A percentile compares a stretch with the other conserved stretches of the same genome.
Conservation (phyloP, 2,888 invertebrate genomes). For the Serrognathus titanus region DNA sequence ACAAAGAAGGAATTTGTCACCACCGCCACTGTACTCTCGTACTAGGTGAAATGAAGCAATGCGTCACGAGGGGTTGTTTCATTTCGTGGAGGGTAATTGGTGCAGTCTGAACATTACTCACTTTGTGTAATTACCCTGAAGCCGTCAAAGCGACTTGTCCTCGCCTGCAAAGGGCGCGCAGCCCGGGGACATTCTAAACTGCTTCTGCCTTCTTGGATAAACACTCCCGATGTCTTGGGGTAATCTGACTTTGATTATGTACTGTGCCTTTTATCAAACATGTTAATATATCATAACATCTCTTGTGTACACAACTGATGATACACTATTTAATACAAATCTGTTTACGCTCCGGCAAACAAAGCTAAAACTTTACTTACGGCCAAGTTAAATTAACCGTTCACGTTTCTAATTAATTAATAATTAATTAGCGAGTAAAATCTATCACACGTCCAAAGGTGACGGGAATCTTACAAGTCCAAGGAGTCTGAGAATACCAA, state of each 20-base stretch:
- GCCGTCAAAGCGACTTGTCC: constrained; percentile 49
- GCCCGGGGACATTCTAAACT: constrained; percentile 42
- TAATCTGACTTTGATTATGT: constrained; percentile 19
- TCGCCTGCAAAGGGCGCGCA: constrained; percentile 43
- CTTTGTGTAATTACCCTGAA: constrained; percentile 49
- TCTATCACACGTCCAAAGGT: too few relatives aligned
- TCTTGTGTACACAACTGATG: too few relatives aligned
- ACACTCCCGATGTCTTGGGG: constrained; percentile 26
- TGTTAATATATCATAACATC: too few relatives aligned
- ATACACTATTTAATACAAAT: too few relatives aligned
- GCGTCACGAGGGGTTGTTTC: constrained; percentile 15
- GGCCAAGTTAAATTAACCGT: too few relatives aligned
- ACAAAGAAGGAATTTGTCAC: constrained; percentile 1
- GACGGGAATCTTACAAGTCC: constrained; percentile 23
- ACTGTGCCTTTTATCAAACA: not conserved
- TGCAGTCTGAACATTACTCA: constrained; percentile 48
- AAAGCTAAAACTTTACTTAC: too few relatives aligned
- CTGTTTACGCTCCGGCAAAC: too few relatives aligned
- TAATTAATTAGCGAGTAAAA: too few relatives aligned
- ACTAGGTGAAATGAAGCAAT: constrained; percentile 20
- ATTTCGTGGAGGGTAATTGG: constrained; percentile 42
- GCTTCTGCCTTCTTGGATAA: constrained; percentile 35
- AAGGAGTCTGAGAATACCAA: constrained; percentile 39
- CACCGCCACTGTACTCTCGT: constrained; percentile 3
- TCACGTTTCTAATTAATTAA: too few relatives aligned